A percentile compares a stretch with the other conserved stretches of the same genome.
Evolutionary conservation across 2,113 vertebrate genomes (phyloP).

Genomic region (Pipa parva): DNA sequence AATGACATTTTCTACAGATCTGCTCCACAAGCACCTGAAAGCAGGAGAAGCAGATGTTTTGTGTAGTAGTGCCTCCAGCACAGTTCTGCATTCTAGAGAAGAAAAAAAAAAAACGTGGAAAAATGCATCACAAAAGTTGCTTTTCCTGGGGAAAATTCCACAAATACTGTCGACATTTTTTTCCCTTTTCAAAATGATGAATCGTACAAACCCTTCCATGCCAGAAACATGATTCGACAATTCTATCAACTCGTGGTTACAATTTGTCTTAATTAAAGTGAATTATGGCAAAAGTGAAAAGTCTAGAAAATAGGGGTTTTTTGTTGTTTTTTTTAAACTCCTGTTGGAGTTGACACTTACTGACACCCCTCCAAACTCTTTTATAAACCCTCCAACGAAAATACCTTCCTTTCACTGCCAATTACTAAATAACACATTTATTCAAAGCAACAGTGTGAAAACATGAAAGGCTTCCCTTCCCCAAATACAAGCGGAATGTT

Average conservation of each 20-base stretch:
- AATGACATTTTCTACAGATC: background rate
- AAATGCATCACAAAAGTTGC: background rate
- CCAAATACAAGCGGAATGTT: slow-evolving; percentile 1
- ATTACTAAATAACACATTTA: background rate
- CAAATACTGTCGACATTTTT: slow-evolving; percentile 1
- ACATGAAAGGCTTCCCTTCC: background rate
- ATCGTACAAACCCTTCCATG: background rate
- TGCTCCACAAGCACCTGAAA: background rate
- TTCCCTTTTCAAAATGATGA: background rate
- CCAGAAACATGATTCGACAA: background rate
- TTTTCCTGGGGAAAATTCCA: slow-evolving; percentile 14
- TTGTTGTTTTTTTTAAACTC: slow-evolving; percentile 4
- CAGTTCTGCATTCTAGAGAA: background rate
- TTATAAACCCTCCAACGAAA: background rate
- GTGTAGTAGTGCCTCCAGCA: background rate
- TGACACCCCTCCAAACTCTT: background rate
- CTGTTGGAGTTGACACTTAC: background rate
- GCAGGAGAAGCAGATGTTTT: background rate
- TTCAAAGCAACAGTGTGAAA: background rate
- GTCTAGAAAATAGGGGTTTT: background rate
- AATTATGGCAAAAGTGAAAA: slow-evolving; percentile 12
- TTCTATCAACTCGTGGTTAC: slow-evolving; percentile 6
- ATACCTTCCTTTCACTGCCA: slow-evolving; percentile 1
- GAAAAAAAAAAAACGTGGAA: background rate
- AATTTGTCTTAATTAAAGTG: slow-evolving; percentile 34